Conservation (phyloP, 1,140 invertebrate species). For the Contarinia nasturtii region DNA sequence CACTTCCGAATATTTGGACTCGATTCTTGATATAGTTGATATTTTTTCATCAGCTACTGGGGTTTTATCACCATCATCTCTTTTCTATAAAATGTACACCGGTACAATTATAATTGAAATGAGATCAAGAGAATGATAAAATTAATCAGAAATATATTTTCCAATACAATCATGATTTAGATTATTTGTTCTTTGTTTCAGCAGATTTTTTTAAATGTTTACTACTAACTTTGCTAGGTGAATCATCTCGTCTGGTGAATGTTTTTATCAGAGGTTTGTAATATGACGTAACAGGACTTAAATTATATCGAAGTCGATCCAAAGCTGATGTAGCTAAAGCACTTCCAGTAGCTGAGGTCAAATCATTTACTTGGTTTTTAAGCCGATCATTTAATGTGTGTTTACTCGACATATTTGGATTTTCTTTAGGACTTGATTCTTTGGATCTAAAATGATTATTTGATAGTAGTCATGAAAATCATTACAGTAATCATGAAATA, state of each 20-base stretch:
- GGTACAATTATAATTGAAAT: slow-evolving; percentile 3
- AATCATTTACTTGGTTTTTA: too few species aligned
- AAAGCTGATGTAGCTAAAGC: slow-evolving; percentile 13
- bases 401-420: too few species aligned
- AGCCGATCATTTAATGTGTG: too few species aligned
- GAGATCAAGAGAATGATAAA: slow-evolving; percentile 6
- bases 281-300: slow-evolving; percentile 20
- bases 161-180: too few species aligned
- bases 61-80: slow-evolving; percentile 15
- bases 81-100: not conserved
- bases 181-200: too few species aligned
- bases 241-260: slow-evolving; percentile 9
- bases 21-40: slow-evolving; percentile 38
- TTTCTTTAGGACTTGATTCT: too few species aligned
- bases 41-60: slow-evolving; percentile 12
- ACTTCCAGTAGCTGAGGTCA: too few species aligned
- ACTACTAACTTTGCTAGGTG: slow-evolving; percentile 14
- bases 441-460: too few species aligned
- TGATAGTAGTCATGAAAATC: too few species aligned
- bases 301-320: slow-evolving; percentile 19
- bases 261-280: slow-evolving; percentile 21
- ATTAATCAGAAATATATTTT: too few species aligned
- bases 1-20: slow-evolving; percentile 53
- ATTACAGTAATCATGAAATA: too few species aligned
- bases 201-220: too few species aligned